Evolutionary conservation across 2,113 vertebrate species (phyloP).

Genomic region (Mungos mungo): DNA sequence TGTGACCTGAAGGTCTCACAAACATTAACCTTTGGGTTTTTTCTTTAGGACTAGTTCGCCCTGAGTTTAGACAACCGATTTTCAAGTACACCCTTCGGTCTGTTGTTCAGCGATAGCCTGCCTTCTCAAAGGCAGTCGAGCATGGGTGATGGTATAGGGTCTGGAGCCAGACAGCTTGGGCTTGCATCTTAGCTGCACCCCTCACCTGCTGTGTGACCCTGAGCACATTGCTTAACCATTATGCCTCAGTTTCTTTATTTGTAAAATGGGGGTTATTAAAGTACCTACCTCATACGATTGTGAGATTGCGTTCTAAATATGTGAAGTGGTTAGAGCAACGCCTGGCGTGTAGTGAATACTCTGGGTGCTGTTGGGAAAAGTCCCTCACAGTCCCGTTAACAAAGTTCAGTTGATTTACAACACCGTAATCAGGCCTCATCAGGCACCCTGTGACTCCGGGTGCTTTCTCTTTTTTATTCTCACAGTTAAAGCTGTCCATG

Average conservation of each 20-base stretch:
- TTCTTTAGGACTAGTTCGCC: background rate
- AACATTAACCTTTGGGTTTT: background rate
- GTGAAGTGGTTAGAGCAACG: background rate
- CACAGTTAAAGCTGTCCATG: background rate
- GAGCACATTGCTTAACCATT: background rate
- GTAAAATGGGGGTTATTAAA: background rate
- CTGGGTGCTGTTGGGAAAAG: background rate
- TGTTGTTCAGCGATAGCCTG: background rate
- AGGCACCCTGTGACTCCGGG: background rate
- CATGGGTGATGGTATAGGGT: background rate
- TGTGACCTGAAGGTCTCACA: background rate
- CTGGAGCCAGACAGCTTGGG: background rate
- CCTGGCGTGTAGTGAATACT: background rate
- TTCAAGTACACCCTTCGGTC: background rate
- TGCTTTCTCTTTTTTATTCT: slow-evolving; percentile 13
- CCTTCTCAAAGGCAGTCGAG: background rate
- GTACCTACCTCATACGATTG: background rate
- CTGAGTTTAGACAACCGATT: slow-evolving; percentile 15
- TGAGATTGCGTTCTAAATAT: background rate
- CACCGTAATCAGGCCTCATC: background rate
- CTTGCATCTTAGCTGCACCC: background rate
- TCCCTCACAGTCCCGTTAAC: background rate
- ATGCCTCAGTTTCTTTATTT: slow-evolving; percentile 7
- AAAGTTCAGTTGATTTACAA: background rate
- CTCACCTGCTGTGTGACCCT: background rate